Conservation (phyloP, 2,888 invertebrate species). For the Pteria penguin region DNA sequence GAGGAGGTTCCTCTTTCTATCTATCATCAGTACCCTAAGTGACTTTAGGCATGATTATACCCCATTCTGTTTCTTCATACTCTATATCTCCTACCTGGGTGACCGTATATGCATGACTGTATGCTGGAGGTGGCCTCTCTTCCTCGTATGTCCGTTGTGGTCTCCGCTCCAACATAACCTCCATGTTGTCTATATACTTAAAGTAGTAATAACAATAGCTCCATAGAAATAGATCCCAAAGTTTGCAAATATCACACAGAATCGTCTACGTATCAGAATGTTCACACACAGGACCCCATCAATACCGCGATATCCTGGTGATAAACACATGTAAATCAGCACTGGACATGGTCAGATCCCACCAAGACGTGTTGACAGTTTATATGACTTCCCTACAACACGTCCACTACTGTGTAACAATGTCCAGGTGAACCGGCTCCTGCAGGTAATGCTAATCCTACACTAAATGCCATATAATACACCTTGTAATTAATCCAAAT, state of each 20-base stretch:
- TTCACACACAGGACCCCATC: background rate
- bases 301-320: background rate
- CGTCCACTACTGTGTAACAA: no score
- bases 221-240: no score
- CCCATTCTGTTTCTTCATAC: no score
- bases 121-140: constrained; percentile 1
- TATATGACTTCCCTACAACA: no score
- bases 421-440: background rate
- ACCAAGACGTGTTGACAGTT: no score
- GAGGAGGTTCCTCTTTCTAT: no score
- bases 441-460: background rate
- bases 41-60: no score
- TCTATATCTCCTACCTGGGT: background rate
- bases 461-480: background rate
- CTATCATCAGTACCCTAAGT: no score
- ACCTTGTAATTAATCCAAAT: background rate
- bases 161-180: constrained; percentile 12
- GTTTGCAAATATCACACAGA: background rate
- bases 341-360: background rate
- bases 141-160: constrained; percentile 8
- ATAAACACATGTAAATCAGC: background rate
- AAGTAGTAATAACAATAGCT: background rate
- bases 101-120: background rate
- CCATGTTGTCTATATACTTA: background rate
- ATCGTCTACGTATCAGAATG: background rate